Percentiles rank a stretch among this genome's conserved stretches.
These are phyloP conservation scores for Dipodomys ordii DNA, from an alignment of 2,113 vertebrate species.

Conservation along the genomic window DNA sequence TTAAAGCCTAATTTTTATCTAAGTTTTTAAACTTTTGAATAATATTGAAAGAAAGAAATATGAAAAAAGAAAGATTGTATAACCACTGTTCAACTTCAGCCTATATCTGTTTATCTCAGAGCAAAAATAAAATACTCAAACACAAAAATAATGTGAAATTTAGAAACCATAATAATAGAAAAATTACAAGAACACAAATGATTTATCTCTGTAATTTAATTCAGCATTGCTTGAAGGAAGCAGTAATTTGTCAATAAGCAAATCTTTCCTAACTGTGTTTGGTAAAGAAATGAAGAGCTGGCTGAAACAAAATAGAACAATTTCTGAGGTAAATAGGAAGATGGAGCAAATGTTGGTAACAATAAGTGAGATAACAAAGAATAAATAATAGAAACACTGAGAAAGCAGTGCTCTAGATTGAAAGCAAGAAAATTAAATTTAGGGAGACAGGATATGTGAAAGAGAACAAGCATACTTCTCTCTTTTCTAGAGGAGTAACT, in stretches of 20 bases:
- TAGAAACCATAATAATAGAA: constrained; percentile 37
- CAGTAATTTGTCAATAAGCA: constrained; percentile 37
- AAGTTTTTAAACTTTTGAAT: constrained; percentile 22
- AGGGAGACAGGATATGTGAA: neutral
- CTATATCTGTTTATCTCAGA: neutral
- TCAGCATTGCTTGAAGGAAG: constrained; percentile 40
- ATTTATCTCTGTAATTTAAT: constrained; percentile 43
- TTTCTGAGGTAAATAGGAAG: constrained; percentile 37
- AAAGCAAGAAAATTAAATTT: constrained; percentile 65
- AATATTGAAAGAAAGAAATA: neutral
- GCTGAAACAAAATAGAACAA: constrained; percentile 56
- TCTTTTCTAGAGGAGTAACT: constrained; percentile 44
- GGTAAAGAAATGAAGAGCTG: neutral
- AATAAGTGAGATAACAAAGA: constrained; percentile 37
- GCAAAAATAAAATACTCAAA: constrained; percentile 53
- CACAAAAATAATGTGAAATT: neutral
- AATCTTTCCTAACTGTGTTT: neutral
- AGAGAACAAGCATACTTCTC: neutral
- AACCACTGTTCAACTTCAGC: neutral
- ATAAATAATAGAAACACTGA: constrained; percentile 46
- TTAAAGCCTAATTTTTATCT: neutral
- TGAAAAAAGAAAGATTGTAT: neutral
- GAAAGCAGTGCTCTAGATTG: constrained; percentile 42
- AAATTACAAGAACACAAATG: neutral
- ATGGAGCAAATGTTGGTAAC: constrained; percentile 28